Evolutionary conservation across 2,113 vertebrate species (phyloP).

Genomic region (Prolemur simus): DNA sequence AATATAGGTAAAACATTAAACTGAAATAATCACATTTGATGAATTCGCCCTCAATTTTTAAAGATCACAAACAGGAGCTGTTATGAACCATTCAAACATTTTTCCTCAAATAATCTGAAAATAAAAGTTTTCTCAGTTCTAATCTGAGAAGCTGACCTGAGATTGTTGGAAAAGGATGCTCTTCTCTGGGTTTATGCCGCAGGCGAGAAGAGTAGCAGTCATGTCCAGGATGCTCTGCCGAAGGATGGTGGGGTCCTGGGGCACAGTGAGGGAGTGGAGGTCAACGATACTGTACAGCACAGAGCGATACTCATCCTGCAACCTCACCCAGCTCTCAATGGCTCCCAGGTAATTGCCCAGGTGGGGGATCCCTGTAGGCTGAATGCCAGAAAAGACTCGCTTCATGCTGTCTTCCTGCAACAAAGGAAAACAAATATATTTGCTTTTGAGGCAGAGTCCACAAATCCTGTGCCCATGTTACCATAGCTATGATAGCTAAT

Average conservation of each 20-base stretch:
- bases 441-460: neutral
- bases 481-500: neutral
- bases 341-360: constrained; percentile 98
- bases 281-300: constrained; percentile 96
- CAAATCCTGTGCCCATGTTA: neutral
- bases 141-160: constrained; percentile 85
- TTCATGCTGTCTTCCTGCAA: constrained; percentile 73
- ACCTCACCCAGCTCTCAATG: constrained; percentile 92
- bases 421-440: constrained; percentile 45
- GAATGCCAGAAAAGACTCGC: constrained; percentile 95
- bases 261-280: constrained; percentile 94
- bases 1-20: neutral
- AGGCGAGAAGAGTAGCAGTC: constrained; percentile 93
- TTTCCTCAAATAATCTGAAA: neutral
- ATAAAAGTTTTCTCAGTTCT: neutral
- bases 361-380: constrained; percentile 94
- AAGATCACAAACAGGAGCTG: neutral
- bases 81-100: neutral
- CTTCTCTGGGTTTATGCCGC: constrained; percentile 91
- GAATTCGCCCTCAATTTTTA: neutral
- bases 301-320: constrained; percentile 87
- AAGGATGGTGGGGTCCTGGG: constrained; percentile 88
- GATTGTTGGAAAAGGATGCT: constrained; percentile 96
- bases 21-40: neutral
- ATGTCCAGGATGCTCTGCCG: constrained; percentile 91